Percentiles rank a stretch among this genome's conserved stretches.
These are phyloP conservation scores for Lepidocolaptes lacrymiger DNA, from an alignment of 2,797 vertebrate species.

Conservation along the genomic window DNA sequence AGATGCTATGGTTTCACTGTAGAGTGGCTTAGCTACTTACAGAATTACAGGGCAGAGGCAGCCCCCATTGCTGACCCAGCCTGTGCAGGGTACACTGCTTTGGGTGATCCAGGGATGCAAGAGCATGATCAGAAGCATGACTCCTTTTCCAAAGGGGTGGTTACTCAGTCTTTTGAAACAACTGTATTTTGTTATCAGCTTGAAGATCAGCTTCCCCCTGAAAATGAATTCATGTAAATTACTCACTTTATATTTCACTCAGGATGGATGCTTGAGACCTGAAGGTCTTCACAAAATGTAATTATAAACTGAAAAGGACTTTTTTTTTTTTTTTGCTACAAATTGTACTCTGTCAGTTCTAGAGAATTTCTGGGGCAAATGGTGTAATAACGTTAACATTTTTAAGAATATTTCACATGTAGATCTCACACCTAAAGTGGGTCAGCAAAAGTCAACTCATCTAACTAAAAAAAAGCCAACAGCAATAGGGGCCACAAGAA, in stretches of 20 bases:
- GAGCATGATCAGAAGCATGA: not conserved
- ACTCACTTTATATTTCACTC: not conserved
- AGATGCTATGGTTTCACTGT: not conserved
- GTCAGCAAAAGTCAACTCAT: not conserved
- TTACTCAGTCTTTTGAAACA: not conserved
- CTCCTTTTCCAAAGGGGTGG: not conserved
- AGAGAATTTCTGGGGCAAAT: not conserved
- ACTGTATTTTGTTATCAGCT: not conserved
- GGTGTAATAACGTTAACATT: not conserved
- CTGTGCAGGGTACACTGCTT: not conserved
- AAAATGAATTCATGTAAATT: not conserved
- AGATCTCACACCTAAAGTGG: not conserved
- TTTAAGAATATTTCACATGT: not conserved
- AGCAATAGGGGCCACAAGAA: not conserved
- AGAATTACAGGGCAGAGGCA: not conserved
- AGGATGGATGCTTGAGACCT: not conserved
- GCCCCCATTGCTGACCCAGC: not conserved
- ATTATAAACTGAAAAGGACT: not conserved
- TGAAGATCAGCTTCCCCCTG: not conserved
- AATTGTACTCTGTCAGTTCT: not conserved
- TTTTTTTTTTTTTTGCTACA: not conserved
- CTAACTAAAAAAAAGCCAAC: not conserved
- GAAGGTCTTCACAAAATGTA: not conserved
- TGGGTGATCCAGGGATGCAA: not conserved
- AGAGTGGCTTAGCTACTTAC: not conserved